A percentile compares a stretch with the other conserved stretches of the same genome.
Evolutionary conservation across 2,888 invertebrate genomes (phyloP).

Genomic region (Drosophila paranaensis): DNA sequence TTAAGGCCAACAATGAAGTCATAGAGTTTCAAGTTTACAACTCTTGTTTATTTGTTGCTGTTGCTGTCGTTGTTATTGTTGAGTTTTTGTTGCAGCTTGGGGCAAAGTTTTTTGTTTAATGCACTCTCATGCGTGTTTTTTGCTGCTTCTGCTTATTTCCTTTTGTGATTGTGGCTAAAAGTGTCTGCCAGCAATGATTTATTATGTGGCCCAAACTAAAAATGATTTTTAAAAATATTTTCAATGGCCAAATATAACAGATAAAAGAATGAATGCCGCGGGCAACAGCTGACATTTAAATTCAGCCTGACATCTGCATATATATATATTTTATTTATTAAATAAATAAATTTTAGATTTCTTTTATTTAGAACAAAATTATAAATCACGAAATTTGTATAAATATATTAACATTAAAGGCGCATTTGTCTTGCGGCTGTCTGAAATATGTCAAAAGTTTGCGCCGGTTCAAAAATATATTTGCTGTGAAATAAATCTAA

Average conservation of each 20-base stretch:
- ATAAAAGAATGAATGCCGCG: slow-evolving; percentile 3
- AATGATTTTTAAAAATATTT: slow-evolving; percentile 38
- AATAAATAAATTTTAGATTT: background rate
- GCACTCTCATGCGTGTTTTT: slow-evolving; percentile 6
- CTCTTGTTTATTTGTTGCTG: slow-evolving; percentile 7
- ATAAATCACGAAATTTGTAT: slow-evolving; percentile 28
- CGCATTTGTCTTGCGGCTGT: slow-evolving; percentile 61
- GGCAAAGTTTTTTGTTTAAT: slow-evolving; percentile 1
- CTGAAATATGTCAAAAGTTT: slow-evolving; percentile 74
- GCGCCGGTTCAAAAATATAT: slow-evolving; percentile 45
- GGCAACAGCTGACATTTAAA: slow-evolving; percentile 46
- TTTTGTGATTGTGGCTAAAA: slow-evolving; percentile 21
- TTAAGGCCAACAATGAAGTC: slow-evolving; percentile 28
- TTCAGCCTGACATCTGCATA: slow-evolving; percentile 20
- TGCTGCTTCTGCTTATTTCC: slow-evolving; percentile 1
- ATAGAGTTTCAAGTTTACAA: slow-evolving; percentile 31
- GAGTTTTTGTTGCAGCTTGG: slow-evolving; percentile 13
- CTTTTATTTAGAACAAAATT: slow-evolving; percentile 8
- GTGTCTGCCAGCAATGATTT: slow-evolving; percentile 51
- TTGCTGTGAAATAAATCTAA: slow-evolving; percentile 69
- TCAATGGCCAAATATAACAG: slow-evolving; percentile 39
- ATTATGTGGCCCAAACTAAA: slow-evolving; percentile 46
- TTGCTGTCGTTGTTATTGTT: no score
- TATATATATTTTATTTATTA: background rate
- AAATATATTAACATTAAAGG: slow-evolving; percentile 65